A percentile compares a stretch with the other conserved stretches of the same genome.
phyloP scores from a whole-genome alignment of 2,888 invertebrate genomes.

The Plebejus argus region DNA sequence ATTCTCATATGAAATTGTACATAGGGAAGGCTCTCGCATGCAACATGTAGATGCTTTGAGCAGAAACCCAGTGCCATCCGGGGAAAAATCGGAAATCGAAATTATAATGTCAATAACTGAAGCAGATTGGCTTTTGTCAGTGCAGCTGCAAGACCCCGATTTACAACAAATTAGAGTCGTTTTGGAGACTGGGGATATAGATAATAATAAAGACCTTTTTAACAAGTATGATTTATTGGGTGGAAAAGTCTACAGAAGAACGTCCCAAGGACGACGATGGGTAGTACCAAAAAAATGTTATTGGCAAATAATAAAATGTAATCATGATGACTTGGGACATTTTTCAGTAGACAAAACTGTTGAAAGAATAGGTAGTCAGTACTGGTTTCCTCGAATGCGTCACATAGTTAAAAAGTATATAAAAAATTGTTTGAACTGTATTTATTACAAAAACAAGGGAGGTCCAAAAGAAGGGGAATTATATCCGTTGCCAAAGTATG shows the following conservation, averaged over 20 bases:
- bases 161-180: slow-evolving; percentile 39
- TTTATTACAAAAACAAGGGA: slow-evolving; percentile 26
- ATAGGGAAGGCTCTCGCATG: not conserved
- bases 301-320: too few species aligned
- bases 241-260: slow-evolving; percentile 45
- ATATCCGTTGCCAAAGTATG: slow-evolving; percentile 11
- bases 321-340: slow-evolving; percentile 44
- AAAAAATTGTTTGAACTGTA: not conserved
- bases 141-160: slow-evolving; percentile 43
- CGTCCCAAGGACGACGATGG: slow-evolving; percentile 46
- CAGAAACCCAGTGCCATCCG: slow-evolving; percentile 7
- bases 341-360: slow-evolving; percentile 29
- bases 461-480: not conserved
- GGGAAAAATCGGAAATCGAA: slow-evolving; percentile 33
- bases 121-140: too few species aligned
- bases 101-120: slow-evolving; percentile 35
- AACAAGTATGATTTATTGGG: slow-evolving; percentile 24
- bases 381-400: not conserved
- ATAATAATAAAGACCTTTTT: slow-evolving; percentile 7
- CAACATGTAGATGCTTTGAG: not conserved
- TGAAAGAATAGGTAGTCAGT: not conserved
- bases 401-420: slow-evolving; percentile 16
- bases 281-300: slow-evolving; percentile 46
- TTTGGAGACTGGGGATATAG: not conserved
- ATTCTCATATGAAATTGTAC: not conserved